Conservation (phyloP, 1,140 invertebrate species). For the Oscheius sp. region DNA sequence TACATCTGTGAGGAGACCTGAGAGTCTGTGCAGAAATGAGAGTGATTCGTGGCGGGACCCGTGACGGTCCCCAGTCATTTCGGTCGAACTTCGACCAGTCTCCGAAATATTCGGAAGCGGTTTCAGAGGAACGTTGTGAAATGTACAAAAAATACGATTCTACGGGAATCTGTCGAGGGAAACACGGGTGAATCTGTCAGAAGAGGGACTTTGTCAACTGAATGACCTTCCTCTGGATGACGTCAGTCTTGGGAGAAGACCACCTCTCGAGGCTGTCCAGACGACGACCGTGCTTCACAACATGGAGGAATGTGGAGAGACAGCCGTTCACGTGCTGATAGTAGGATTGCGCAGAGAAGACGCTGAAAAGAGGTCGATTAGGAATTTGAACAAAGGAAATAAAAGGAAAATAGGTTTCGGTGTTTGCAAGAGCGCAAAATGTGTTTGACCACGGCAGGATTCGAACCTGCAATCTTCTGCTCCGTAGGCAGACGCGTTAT, state of each 20-base stretch:
- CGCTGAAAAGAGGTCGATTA: conserved; percentile 32
- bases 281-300: conserved; percentile 47
- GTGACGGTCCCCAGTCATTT: background rate
- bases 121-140: background rate
- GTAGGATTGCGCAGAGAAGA: conserved; percentile 53
- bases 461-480: conserved; percentile 43
- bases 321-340: conserved; percentile 46
- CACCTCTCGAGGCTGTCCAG: conserved; percentile 54
- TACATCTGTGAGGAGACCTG: background rate
- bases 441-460: conserved; percentile 38
- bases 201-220: conserved; percentile 53
- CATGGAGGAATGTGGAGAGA: conserved; percentile 46
- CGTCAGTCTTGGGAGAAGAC: conserved; percentile 51
- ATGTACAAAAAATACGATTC: background rate
- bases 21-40: background rate
- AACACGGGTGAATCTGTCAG: conserved; percentile 29
- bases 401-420: background rate
- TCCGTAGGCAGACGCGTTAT: conserved; percentile 43
- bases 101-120: background rate
- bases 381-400: background rate
- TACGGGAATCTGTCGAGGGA: background rate
- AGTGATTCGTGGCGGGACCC: background rate
- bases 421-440: background rate
- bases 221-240: conserved; percentile 52
- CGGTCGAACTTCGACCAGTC: background rate